Evolutionary conservation across 2,888 invertebrate species (phyloP), one percentile per base, ranked within the genome.

Genomic region (Cyclophora albipunctata): DNA sequence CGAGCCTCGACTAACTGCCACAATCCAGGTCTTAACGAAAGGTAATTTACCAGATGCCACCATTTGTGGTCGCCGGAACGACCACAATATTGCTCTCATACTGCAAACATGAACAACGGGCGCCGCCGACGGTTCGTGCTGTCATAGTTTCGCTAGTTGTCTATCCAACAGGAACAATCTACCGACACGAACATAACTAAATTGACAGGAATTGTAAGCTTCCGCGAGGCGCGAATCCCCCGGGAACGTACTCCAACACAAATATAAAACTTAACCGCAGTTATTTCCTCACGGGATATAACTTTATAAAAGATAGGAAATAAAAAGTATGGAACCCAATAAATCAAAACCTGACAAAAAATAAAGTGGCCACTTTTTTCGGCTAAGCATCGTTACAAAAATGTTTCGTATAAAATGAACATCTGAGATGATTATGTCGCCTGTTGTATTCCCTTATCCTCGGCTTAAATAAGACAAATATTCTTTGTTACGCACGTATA

Each of bases 21-120:
- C 76, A 75, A 80, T 79, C 77, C 81, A 78, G 79, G 81, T 81
- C 78, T 78, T 78, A 80, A 71, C 78, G 69, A 69, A 78, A 76
- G 77, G 77, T 74, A 79, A 82, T 82, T 81, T 74, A 75, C 67
- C 75, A 73, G 71, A 68, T 71, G 72, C 64, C 62, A 55, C 66
- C 70, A 69, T 74, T 71, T 73, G 73, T 66, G 72, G 71, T 59
- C 58, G 59, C 58, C 53, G 59, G 63, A 53, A 57, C 55, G 53
- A 51, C 63, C 57, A 50, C 53, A 58, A 59, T 64, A 64, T 59
- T 58, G 59, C 58, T 59, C 62, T 64, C 62, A 61, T 63, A 56
- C 50, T 55, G 51, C 61, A 53, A 51, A 64, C 57, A 69, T 64
- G 62, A 62, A 63, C 64, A 66, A 62, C 56, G 59, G 57, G 53